These are phyloP conservation scores for Drosophila dunni DNA, from an alignment of 1,140 invertebrate genomes.

Conservation along the genomic window DNA sequence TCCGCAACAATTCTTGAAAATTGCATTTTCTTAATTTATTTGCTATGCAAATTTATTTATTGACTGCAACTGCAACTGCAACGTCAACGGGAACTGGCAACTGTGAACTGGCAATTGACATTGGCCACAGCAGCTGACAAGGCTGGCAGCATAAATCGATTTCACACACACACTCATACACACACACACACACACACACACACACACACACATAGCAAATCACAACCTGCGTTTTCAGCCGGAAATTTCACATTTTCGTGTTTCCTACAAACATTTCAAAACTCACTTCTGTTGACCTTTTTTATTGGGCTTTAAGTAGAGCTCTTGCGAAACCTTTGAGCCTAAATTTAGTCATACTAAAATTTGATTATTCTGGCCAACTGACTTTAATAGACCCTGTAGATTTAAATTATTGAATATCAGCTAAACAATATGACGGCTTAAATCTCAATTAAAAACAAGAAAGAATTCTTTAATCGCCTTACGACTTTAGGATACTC, in stretches of 20 bases:
- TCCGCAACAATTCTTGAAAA: conserved; percentile 74
- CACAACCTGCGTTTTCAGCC: not conserved
- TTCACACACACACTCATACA: conserved; percentile 6
- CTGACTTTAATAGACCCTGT: too few species aligned
- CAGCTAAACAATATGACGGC: too few species aligned
- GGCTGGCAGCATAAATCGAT: conserved; percentile 38
- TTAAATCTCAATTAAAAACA: too few species aligned
- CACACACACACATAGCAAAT: not conserved
- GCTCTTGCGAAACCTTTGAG: too few species aligned
- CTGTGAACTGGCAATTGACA: conserved; percentile 8
- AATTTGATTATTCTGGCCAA: too few species aligned
- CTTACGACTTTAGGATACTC: too few species aligned
- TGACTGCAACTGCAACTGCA: conserved; percentile 51
- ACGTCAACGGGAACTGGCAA: not conserved
- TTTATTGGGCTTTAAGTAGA: too few species aligned
- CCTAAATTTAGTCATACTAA: too few species aligned
- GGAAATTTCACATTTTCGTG: not conserved
- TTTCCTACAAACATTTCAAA: too few species aligned
- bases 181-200: conserved; percentile 2
- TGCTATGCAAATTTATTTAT: conserved; percentile 82
- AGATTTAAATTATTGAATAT: too few species aligned
- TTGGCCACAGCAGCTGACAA: conserved; percentile 10
- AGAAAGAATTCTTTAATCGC: too few species aligned
- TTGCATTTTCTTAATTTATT: conserved; percentile 83
- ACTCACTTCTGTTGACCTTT: too few species aligned